Evolutionary conservation across 2,797 vertebrate species (phyloP).

Genomic region (Denticeps clupeoides): DNA sequence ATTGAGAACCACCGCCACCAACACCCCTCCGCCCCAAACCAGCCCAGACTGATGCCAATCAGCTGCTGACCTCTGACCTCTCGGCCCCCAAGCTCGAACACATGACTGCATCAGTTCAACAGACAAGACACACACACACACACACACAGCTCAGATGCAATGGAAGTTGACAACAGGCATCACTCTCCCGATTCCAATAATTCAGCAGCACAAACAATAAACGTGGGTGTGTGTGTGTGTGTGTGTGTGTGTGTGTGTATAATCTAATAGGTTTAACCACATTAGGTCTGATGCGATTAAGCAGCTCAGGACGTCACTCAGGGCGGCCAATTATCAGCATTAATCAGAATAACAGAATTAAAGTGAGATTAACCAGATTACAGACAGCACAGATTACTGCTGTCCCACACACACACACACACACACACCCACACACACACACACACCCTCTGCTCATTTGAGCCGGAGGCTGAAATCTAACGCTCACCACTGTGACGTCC

Average conservation of each 20-base stretch:
- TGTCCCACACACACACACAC: background rate
- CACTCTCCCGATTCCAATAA: constrained; percentile 27
- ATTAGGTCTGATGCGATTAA: constrained; percentile 38
- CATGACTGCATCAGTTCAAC: background rate
- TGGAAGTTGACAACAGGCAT: constrained; percentile 28
- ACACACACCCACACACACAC: background rate
- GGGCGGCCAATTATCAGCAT: constrained; percentile 38
- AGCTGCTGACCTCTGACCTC: background rate
- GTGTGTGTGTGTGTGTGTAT: constrained; percentile 20
- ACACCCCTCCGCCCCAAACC: too few species aligned
- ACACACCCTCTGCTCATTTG: too few species aligned
- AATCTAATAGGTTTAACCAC: constrained; percentile 40
- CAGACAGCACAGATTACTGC: constrained; percentile 31
- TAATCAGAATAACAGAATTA: constrained; percentile 41
- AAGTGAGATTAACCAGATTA: constrained; percentile 19
- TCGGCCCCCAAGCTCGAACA: background rate
- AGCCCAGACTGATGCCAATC: too few species aligned
- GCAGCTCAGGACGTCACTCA: constrained; percentile 36
- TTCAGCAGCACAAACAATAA: constrained; percentile 44
- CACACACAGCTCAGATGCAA: constrained; percentile 10
- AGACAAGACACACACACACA: background rate
- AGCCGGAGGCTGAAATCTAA: too few species aligned
- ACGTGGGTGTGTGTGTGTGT: constrained; percentile 19
- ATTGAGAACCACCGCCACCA: constrained; percentile 7
- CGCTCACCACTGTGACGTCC: too few species aligned